These are phyloP conservation scores for Syngnathus rostellatus DNA, from an alignment of 2,797 vertebrate genomes.

Conservation along the genomic window DNA sequence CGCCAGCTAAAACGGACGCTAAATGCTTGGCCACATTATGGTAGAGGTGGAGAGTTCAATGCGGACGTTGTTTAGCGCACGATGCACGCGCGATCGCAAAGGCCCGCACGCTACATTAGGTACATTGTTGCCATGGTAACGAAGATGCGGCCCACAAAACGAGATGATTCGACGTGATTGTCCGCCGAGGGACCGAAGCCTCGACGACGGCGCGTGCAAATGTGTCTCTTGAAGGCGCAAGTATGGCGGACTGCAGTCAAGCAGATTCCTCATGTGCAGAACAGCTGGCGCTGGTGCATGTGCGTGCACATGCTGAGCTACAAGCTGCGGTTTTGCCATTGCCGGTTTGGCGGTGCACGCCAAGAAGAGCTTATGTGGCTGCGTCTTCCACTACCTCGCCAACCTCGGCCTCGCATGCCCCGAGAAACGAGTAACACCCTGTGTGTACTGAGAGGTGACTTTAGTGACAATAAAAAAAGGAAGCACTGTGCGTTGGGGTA, in stretches of 20 bases:
- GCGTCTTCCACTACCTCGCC: conserved; percentile 6
- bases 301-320: conserved; percentile 7
- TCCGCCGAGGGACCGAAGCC: too few relatives aligned
- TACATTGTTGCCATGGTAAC: too few relatives aligned
- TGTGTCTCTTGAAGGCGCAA: conserved; percentile 50
- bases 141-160: too few relatives aligned
- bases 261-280: conserved; percentile 60
- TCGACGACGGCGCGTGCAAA: background rate
- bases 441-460: too few relatives aligned
- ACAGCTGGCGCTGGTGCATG: conserved; percentile 51
- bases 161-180: too few relatives aligned
- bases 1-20: conserved; percentile 37
- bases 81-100: too few relatives aligned
- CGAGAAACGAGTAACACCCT: background rate
- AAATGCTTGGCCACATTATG: conserved; percentile 22
- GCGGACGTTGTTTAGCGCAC: background rate
- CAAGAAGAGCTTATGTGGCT: conserved; percentile 58
- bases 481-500: too few relatives aligned
- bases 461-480: too few relatives aligned
- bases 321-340: conserved; percentile 31
- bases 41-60: conserved; percentile 28
- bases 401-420: background rate
- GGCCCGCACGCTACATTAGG: background rate
- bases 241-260: conserved; percentile 55
- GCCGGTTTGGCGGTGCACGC: conserved; percentile 18